A percentile compares a stretch with the other conserved stretches of the same genome.
phyloP scores from a whole-genome alignment of 2,797 vertebrate genomes.

The Anas bahamensis region DNA sequence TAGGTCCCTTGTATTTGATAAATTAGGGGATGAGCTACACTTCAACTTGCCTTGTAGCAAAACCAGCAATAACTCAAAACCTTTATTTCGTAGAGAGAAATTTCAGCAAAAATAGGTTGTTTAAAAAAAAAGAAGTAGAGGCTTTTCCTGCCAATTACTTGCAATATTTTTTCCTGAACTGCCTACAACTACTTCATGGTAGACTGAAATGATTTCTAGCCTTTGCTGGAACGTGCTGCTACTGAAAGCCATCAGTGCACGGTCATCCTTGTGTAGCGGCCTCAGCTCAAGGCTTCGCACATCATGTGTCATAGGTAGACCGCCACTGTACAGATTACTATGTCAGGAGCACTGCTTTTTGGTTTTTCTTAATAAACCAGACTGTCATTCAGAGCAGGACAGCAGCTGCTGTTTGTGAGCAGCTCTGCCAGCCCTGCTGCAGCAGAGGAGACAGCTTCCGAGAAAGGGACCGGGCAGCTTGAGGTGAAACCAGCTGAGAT shows the following conservation, averaged over 20 bases:
- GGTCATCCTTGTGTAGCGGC: not conserved
- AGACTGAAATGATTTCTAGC: not conserved
- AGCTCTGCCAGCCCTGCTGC: not conserved
- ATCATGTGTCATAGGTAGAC: not conserved
- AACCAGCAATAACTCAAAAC: not conserved
- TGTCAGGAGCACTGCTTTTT: not conserved
- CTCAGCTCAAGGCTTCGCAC: not conserved
- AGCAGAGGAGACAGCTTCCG: not conserved
- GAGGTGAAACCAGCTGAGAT: not conserved
- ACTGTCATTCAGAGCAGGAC: not conserved
- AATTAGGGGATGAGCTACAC: not conserved
- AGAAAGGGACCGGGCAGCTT: not conserved
- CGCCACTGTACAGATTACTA: not conserved
- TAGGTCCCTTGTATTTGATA: not conserved
- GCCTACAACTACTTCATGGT: not conserved
- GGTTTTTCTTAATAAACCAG: not conserved
- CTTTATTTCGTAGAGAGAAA: not conserved
- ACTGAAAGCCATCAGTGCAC: not conserved
- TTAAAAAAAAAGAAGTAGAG: not conserved
- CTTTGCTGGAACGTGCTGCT: not conserved
- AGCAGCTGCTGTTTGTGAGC: not conserved
- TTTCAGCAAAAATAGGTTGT: not conserved
- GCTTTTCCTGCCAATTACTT: not conserved
- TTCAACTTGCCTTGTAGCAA: not conserved
- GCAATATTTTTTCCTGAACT: not conserved